Base-by-base conservation (phyloP, 2,113 vertebrate genomes). In the Sinocyclocheilus rhinocerous region DNA sequence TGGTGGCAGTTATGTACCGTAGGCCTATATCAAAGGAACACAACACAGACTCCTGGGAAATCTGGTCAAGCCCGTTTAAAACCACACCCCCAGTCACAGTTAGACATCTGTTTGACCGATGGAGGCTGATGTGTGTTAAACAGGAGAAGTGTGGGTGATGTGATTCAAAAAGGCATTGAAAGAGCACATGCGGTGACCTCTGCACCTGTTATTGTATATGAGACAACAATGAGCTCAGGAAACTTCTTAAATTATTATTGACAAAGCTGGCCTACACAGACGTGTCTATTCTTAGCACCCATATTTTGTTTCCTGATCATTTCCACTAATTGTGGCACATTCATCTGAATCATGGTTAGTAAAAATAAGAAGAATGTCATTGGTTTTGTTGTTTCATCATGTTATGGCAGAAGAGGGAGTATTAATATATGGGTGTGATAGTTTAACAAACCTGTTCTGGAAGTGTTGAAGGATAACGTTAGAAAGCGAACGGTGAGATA, bases 41-140 rank as follows among this genome's bases (percentile, higher is more conserved):
- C 59, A 85, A 59, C 77, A 29, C 82, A 79, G 89, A 75, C 81
- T 90, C 87, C 36, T 91, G 92, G 94, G 94, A 94, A 95, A 95
- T 97, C 94, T 93, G 90, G 94, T 94, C 93, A 85, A 94, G 92
- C 95, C 91, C 92, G 95, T 95, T 92, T 84, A 76, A 92, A 88
- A 89, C 91, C 88, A 94, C 90, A 92, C 96, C 96, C 92, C 90
- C 76, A 89, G 90, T 86, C 90, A 88, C 93, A 93, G 92, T 93
- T 92, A 90, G 90, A 77, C 76, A 79, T 86, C 73, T 83, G 79
- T 87, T 65, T 87, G 83, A 85, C 91, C 91, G 88, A 93, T 87
- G 91, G 93, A 93, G 88, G 90, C 72, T 79, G 26, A 85, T 86
- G 89, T 52, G 81, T 86, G 91, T 92, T 94, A 90, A 86, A 87